These are phyloP conservation scores for Neomorphus geoffroyi DNA, from an alignment of 2,797 vertebrate species.

Conservation along the genomic window DNA sequence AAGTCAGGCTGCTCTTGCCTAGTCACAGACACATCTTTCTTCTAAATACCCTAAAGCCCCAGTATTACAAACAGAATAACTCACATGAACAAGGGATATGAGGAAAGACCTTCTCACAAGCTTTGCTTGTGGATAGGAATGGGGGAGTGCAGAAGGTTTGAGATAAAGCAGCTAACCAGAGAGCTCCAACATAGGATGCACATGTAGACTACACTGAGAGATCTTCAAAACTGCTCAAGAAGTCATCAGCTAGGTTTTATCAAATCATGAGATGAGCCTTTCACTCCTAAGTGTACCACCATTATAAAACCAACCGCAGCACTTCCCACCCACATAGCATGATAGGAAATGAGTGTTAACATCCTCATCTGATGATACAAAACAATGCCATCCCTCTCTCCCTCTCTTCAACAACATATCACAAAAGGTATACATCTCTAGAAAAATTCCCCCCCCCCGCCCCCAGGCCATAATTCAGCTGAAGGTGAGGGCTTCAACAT, in stretches of 20 bases:
- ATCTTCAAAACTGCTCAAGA: neutral
- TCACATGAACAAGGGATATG: neutral
- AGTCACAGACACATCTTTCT: neutral
- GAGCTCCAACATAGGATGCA: neutral
- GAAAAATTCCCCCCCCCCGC: no score
- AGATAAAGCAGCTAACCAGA: neutral
- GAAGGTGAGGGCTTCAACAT: neutral
- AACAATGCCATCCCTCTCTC: neutral
- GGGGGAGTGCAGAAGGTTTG: neutral
- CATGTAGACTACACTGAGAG: neutral
- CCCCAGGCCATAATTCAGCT: no score
- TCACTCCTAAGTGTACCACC: neutral
- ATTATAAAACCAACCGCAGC: neutral
- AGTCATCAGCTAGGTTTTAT: neutral
- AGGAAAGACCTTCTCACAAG: neutral
- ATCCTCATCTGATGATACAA: neutral
- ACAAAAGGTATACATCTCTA: neutral
- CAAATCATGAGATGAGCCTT: neutral
- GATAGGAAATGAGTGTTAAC: neutral
- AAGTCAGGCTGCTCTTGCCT: neutral
- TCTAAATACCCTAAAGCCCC: neutral
- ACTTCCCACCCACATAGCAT: neutral
- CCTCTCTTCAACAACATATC: neutral
- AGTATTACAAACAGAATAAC: neutral
- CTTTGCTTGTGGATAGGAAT: neutral